These are phyloP conservation scores for Campopleginae sp. DNA, from an alignment of 2,888 invertebrate genomes.

Conservation along the genomic window DNA sequence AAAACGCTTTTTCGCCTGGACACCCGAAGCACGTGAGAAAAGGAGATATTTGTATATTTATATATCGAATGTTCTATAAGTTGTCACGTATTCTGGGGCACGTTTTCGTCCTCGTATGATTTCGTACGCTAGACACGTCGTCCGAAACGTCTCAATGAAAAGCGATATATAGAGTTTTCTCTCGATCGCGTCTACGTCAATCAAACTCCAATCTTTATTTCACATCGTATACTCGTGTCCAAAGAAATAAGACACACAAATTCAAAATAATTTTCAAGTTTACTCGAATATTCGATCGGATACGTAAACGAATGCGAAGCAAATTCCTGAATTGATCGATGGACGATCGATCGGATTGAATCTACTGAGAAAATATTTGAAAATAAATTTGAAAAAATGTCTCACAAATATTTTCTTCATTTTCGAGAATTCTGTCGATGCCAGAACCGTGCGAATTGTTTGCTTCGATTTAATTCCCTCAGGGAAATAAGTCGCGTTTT, in stretches of 20 bases:
- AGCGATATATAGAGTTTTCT: constrained; percentile 17
- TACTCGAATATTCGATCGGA: not conserved
- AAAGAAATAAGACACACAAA: not conserved
- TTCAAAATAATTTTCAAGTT: constrained; percentile 13
- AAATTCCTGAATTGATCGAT: not conserved
- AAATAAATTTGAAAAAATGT: not conserved
- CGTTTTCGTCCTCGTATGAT: constrained; percentile 66
- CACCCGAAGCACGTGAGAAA: constrained; percentile 42
- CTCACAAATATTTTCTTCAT: not conserved
- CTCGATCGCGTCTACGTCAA: constrained; percentile 45
- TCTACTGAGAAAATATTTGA: not conserved
- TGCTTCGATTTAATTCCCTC: too few relatives aligned
- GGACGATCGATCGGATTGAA: not conserved
- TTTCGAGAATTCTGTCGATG: too few relatives aligned
- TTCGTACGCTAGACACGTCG: constrained; percentile 56
- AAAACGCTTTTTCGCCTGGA: constrained; percentile 40
- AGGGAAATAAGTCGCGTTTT: too few relatives aligned
- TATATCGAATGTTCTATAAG: constrained; percentile 45
- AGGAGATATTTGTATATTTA: constrained; percentile 26
- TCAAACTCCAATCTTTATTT: constrained; percentile 39
- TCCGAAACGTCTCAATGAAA: constrained; percentile 54
- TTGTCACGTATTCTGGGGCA: constrained; percentile 72
- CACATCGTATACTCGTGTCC: not conserved
- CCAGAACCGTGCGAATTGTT: too few relatives aligned
- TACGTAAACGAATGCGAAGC: not conserved